Percentiles rank a stretch among this genome's conserved stretches.
Evolutionary conservation across 1,140 invertebrate genomes (phyloP).

Genomic region (Drosophila willistoni): DNA sequence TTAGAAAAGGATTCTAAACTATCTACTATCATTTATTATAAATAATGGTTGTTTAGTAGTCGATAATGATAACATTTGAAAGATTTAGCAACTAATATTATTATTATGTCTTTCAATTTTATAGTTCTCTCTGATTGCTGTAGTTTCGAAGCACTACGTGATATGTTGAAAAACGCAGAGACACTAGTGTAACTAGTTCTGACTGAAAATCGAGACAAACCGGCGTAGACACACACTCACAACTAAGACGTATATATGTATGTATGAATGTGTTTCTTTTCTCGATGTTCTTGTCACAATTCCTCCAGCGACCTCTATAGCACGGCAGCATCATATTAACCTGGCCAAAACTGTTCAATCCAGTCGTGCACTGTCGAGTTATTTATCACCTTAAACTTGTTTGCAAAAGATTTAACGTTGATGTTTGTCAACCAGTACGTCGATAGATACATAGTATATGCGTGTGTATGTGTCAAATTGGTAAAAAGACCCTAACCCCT

Average conservation of each 20-base stretch:
- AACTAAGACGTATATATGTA: not conserved
- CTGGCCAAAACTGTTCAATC: constrained; percentile 10
- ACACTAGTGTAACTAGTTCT: not conserved
- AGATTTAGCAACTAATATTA: too few relatives aligned
- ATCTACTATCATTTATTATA: too few relatives aligned
- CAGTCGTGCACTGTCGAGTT: not conserved
- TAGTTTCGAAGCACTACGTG: not conserved
- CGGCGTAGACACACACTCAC: not conserved
- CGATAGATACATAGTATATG: not conserved
- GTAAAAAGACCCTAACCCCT: not conserved
- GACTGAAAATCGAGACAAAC: not conserved
- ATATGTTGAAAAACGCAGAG: not conserved
- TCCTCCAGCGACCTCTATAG: not conserved
- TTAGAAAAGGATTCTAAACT: too few relatives aligned
- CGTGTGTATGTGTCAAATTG: constrained; percentile 1
- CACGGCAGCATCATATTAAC: not conserved
- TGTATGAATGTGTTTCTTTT: not conserved
- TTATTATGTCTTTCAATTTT: too few relatives aligned
- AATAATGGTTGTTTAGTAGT: too few relatives aligned
- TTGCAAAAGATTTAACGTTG: constrained; percentile 7
- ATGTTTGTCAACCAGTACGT: not conserved
- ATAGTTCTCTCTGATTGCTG: too few relatives aligned
- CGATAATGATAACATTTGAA: too few relatives aligned
- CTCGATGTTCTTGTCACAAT: not conserved
- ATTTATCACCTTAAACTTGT: constrained; percentile 14